These are phyloP conservation scores for Ammospiza caudacuta DNA, from an alignment of 2,113 vertebrate genomes.

Conservation along the genomic window DNA sequence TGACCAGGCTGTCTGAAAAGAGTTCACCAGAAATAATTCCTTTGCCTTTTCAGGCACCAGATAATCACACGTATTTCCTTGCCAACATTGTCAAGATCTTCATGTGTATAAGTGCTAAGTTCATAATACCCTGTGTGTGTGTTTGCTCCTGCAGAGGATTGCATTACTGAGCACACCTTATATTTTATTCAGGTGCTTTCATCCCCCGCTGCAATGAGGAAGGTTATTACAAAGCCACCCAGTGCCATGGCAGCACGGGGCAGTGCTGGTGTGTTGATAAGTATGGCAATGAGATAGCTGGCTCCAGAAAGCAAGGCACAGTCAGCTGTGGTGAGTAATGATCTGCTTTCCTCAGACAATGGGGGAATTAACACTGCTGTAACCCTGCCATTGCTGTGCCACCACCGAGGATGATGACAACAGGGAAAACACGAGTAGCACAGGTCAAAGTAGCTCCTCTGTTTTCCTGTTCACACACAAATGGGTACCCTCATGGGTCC, in stretches of 20 bases:
- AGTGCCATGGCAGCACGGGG: constrained; percentile 91
- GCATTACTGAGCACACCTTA: background rate
- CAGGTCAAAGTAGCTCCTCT: background rate
- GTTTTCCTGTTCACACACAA: background rate
- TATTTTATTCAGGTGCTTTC: constrained; percentile 81
- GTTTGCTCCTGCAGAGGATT: background rate
- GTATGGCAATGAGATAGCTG: constrained; percentile 94
- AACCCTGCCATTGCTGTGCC: background rate
- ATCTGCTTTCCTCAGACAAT: background rate
- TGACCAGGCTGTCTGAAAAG: background rate
- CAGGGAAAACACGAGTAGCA: background rate
- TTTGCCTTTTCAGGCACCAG: background rate
- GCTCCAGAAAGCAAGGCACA: constrained; percentile 91
- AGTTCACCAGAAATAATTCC: background rate
- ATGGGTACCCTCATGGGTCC: background rate
- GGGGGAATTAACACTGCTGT: background rate
- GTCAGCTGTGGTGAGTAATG: constrained; percentile 88
- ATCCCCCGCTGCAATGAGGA: constrained; percentile 93
- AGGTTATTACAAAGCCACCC: constrained; percentile 93
- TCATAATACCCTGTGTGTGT: background rate
- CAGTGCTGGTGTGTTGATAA: constrained; percentile 99
- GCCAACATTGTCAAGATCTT: background rate
- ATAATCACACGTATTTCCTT: background rate
- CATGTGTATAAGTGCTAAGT: background rate
- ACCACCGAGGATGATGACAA: background rate